Conservation (phyloP, 2,797 vertebrate genomes). For the Distichodus sexfasciatus region DNA sequence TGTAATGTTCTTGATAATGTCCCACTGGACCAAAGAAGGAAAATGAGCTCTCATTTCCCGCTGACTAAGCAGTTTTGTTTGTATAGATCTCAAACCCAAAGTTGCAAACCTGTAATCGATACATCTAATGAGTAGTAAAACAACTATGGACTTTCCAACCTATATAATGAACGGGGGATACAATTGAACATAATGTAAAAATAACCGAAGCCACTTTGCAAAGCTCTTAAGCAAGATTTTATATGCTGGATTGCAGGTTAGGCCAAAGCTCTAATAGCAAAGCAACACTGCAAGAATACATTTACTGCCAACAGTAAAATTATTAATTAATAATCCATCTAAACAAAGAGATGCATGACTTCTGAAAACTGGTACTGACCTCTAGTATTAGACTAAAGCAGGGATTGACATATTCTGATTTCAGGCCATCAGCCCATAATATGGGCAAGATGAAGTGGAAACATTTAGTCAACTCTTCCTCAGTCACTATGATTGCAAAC, state of each 20-base stretch:
- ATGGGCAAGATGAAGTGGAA: too few species aligned
- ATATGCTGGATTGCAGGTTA: too few species aligned
- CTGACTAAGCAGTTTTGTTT: conserved; percentile 22
- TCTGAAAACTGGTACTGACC: not conserved
- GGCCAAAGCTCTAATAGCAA: not conserved
- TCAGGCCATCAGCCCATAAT: too few species aligned
- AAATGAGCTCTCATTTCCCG: conserved; percentile 13
- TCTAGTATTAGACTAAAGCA: not conserved
- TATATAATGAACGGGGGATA: not conserved
- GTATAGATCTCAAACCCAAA: conserved; percentile 5
- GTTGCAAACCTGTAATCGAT: conserved; percentile 22
- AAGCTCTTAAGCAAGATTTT: too few species aligned
- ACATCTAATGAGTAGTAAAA: conserved; percentile 16
- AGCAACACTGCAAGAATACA: not conserved
- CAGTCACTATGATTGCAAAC: too few species aligned
- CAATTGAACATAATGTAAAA: not conserved
- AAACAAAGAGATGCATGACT: not conserved
- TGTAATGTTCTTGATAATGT: conserved; percentile 18
- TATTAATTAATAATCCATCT: not conserved
- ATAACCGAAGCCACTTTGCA: not conserved
- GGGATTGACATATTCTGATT: too few species aligned
- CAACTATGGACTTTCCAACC: not conserved
- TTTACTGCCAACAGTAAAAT: not conserved
- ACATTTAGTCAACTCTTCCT: too few species aligned
- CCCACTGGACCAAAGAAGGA: conserved; percentile 15